Evolutionary conservation across 1,140 invertebrate species (phyloP).

Genomic region (Eufriesea mexicana): DNA sequence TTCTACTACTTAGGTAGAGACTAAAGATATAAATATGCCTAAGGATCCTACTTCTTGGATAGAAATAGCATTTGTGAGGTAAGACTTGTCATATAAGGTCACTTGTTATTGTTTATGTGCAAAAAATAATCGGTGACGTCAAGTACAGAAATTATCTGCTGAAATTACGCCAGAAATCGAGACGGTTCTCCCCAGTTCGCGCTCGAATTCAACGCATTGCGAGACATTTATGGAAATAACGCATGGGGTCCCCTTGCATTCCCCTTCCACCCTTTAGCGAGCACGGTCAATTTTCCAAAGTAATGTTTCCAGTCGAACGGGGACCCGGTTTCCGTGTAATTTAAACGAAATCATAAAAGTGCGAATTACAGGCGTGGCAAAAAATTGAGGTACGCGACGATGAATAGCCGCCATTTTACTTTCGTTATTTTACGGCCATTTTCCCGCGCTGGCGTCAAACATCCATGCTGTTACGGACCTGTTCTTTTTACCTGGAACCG

Average conservation of each 20-base stretch:
- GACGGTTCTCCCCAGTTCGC: neutral
- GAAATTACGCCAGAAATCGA: too few relatives aligned
- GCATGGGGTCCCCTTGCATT: neutral
- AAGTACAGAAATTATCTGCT: too few relatives aligned
- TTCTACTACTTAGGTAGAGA: too few relatives aligned
- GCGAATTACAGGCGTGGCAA: conserved; percentile 45
- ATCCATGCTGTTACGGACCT: conserved; percentile 56
- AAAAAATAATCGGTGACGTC: neutral
- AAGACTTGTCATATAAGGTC: too few relatives aligned
- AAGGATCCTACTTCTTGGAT: too few relatives aligned
- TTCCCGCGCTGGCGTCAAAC: conserved; percentile 58
- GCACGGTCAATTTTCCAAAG: conserved; percentile 27
- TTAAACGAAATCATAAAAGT: conserved; percentile 60
- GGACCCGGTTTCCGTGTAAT: conserved; percentile 39
- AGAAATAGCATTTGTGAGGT: too few relatives aligned
- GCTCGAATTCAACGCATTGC: conserved; percentile 8
- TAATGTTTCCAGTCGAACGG: conserved; percentile 17
- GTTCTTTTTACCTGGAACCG: conserved; percentile 64
- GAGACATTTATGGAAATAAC: conserved; percentile 37
- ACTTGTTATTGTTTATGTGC: too few relatives aligned
- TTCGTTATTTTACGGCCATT: conserved; percentile 71
- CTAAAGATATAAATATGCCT: too few relatives aligned
- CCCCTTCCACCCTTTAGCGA: neutral
- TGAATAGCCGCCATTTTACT: conserved; percentile 62
- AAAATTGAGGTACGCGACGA: conserved; percentile 55